Conservation (phyloP, 2,888 invertebrate genomes). For the Blomia tropicalis region DNA sequence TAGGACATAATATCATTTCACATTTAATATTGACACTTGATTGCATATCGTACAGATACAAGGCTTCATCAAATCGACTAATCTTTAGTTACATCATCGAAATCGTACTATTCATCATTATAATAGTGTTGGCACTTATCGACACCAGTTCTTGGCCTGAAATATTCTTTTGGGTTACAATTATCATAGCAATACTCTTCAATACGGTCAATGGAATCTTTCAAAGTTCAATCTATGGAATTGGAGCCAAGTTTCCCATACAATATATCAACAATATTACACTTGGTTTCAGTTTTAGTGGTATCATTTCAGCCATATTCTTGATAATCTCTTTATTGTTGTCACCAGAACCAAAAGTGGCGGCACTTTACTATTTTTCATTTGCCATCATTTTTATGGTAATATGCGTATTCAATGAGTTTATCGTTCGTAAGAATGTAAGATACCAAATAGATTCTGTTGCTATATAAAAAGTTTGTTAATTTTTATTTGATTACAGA, state of each 20-base stretch:
- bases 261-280: slow-evolving; percentile 4
- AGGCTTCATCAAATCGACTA: background rate
- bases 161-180: slow-evolving; percentile 13
- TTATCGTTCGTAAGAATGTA: slow-evolving; percentile 7
- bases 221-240: slow-evolving; percentile 3
- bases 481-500: background rate
- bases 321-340: background rate
- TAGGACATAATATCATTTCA: background rate
- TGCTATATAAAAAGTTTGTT: background rate
- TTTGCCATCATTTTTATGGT: slow-evolving; percentile 2
- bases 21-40: too few species aligned
- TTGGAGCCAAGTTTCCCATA: slow-evolving; percentile 15
- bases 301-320: slow-evolving; percentile 9
- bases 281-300: slow-evolving; percentile 8
- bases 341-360: background rate
- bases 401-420: background rate
- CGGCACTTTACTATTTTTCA: slow-evolving; percentile 3
- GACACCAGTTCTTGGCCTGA: slow-evolving; percentile 10
- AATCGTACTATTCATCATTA: background rate
- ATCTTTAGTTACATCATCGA: background rate
- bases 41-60: background rate
- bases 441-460: too few species aligned
- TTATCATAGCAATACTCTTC: slow-evolving; percentile 1
- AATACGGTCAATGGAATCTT: slow-evolving; percentile 20
- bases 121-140: slow-evolving; percentile 5